A percentile compares a stretch with the other conserved stretches of the same genome.
phyloP scores from a whole-genome alignment of 2,888 invertebrate species.

The Cartodere bifasciata region DNA sequence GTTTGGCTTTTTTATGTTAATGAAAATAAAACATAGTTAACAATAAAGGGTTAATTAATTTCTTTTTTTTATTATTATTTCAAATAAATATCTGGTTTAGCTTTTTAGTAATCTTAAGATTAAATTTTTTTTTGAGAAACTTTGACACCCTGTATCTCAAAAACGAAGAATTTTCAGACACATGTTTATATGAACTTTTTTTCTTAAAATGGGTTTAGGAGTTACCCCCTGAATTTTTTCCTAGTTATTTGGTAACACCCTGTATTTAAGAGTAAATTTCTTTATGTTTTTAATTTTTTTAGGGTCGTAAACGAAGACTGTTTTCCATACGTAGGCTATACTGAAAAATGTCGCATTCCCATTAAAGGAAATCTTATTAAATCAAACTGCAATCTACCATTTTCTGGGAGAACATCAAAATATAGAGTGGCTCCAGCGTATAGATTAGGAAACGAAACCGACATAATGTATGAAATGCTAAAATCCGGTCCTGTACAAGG shows the following conservation, averaged over 20 bases:
- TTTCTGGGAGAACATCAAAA: slow-evolving; percentile 43
- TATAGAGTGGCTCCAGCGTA: slow-evolving; percentile 69
- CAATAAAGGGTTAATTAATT: too few relatives aligned
- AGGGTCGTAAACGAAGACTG: slow-evolving; percentile 79
- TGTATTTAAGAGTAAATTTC: too few relatives aligned
- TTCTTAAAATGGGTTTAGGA: too few relatives aligned
- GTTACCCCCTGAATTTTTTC: neutral
- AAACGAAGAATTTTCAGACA: too few relatives aligned
- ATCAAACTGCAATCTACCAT: slow-evolving; percentile 43
- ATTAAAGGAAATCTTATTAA: slow-evolving; percentile 33
- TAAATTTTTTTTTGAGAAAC: too few relatives aligned
- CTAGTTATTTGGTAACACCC: neutral
- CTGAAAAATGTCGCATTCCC: slow-evolving; percentile 51
- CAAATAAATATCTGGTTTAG: too few relatives aligned
- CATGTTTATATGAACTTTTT: too few relatives aligned
- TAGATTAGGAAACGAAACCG: slow-evolving; percentile 58
- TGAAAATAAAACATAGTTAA: too few relatives aligned
- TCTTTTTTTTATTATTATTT: too few relatives aligned
- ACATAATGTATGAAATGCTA: slow-evolving; percentile 86
- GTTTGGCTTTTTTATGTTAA: too few relatives aligned
- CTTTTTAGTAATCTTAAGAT: too few relatives aligned
- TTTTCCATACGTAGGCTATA: slow-evolving; percentile 62
- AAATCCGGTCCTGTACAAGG: slow-evolving; percentile 89
- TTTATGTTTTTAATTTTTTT: slow-evolving; percentile 11
- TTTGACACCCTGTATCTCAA: too few relatives aligned